A percentile compares a stretch with the other conserved stretches of the same genome.
Evolutionary conservation across 2,797 vertebrate species (phyloP).

Genomic region (Darevskia mixta): DNA sequence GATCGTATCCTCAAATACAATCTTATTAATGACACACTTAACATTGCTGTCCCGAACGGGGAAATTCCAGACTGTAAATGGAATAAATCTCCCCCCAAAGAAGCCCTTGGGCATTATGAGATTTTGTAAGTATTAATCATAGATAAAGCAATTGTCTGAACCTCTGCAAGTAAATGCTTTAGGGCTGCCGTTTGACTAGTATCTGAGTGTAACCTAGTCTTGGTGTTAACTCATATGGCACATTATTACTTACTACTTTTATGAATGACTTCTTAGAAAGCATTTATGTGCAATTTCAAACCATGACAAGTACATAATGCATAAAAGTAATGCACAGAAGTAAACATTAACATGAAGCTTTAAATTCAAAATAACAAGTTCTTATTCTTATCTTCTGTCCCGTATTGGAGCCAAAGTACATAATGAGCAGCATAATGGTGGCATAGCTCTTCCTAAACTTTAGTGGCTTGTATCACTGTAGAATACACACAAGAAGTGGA

Average conservation of each 20-base stretch:
- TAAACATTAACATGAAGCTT: too few species aligned
- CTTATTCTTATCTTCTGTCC: neutral
- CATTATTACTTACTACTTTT: too few species aligned
- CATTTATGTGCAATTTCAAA: too few species aligned
- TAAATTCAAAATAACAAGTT: neutral
- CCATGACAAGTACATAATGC: too few species aligned
- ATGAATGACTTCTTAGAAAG: too few species aligned
- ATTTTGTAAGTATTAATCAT: constrained; percentile 88
- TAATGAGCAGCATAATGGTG: neutral
- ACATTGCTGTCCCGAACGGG: constrained; percentile 93
- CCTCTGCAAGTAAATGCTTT: neutral
- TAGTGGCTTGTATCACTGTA: neutral
- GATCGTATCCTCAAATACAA: constrained; percentile 99
- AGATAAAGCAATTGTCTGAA: neutral
- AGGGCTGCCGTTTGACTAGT: neutral
- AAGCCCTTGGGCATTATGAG: constrained; percentile 94
- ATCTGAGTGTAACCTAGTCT: neutral
- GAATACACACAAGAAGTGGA: neutral
- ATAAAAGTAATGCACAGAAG: too few species aligned
- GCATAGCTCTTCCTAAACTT: neutral
- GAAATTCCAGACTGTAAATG: constrained; percentile 96
- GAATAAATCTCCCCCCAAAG: constrained; percentile 92
- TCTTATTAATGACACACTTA: constrained; percentile 97
- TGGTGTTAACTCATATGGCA: neutral
- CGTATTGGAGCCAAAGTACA: neutral